A percentile compares a stretch with the other conserved stretches of the same genome.
These are phyloP conservation scores for Chymomyza caudatula DNA, from an alignment of 2,888 invertebrate genomes.

Conservation along the genomic window DNA sequence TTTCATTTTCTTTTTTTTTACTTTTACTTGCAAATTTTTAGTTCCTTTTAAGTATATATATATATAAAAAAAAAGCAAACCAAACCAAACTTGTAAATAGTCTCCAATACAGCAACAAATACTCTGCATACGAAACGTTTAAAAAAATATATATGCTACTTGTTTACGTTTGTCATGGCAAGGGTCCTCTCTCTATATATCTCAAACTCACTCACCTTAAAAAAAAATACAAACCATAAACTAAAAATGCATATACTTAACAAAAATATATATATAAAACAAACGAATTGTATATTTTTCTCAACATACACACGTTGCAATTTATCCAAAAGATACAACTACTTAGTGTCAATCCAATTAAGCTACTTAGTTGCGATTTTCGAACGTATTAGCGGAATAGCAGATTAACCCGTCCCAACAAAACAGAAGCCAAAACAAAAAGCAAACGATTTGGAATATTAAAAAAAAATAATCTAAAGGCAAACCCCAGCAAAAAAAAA, in stretches of 20 bases:
- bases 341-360: slow-evolving; percentile 69
- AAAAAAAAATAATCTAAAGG: slow-evolving; percentile 17
- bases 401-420: slow-evolving; percentile 79
- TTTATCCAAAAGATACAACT: slow-evolving; percentile 47
- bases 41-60: slow-evolving; percentile 16
- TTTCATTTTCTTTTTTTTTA: neutral
- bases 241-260: slow-evolving; percentile 40
- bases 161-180: slow-evolving; percentile 70
- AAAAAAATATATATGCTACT: slow-evolving; percentile 43
- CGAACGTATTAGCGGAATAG: slow-evolving; percentile 77
- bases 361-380: slow-evolving; percentile 67
- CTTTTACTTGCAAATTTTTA: slow-evolving; percentile 20
- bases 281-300: slow-evolving; percentile 54
- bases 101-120: slow-evolving; percentile 56
- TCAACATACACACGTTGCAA: slow-evolving; percentile 61
- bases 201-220: slow-evolving; percentile 43
- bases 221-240: slow-evolving; percentile 22
- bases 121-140: slow-evolving; percentile 65
- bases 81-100: slow-evolving; percentile 73
- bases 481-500: slow-evolving; percentile 30
- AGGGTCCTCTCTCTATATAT: slow-evolving; percentile 74
- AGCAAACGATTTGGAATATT: slow-evolving; percentile 24
- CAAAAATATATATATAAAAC: slow-evolving; percentile 36
- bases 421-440: slow-evolving; percentile 36
- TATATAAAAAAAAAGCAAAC: slow-evolving; percentile 40